Evolutionary conservation across 2,797 vertebrate species (phyloP), one percentile per base, ranked within the genome.

Genomic region (Balearica regulorum): DNA sequence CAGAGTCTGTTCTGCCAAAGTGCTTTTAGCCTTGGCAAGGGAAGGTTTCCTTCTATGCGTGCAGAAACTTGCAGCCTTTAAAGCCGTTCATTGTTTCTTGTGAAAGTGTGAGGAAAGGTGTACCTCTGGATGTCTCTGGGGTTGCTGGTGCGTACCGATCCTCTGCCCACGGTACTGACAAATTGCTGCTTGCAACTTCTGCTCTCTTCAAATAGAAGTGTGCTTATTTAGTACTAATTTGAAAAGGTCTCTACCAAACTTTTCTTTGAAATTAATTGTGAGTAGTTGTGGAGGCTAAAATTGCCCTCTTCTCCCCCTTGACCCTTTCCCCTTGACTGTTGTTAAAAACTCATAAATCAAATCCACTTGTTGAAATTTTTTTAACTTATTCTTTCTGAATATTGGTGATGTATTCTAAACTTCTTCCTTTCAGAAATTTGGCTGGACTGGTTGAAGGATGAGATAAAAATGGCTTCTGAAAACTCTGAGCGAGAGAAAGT

Each of bases 371-470:
- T n/a, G n/a, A n/a, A n/a, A n/a, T n/a, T n/a, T n/a, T n/a, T n/a
- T 13, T 53, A 28, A 26, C 1, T 33, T 44, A 3, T 1, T 43
- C 7, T 61, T 69, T 43, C 9, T 68, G 28, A 49, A 1, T 13
- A 3, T 16, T n/a, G 37, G 0, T 60, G 20, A 64, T 46, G 16
- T 14, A 1, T 33, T 13, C 3, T 55, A 1, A 60, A 21, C 51
- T 5, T 41, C 19, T 16, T 61, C 62, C n/a, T 92, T 20, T 72
- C 78, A 99, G 99, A 99, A 95, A 99, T 99, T 72, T 99, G 99
- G 99, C 95, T 99, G 71, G 99, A 99, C 89, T 99, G 99, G 99
- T 97, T 99, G 71, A 99, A 99, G 53, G 99, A 99, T 93, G 99
- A 99, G 97, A 99, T 99, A 84, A 98, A 98, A 77, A 97, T 99